Evolutionary conservation across 2,888 invertebrate genomes (phyloP).

Genomic region (Caenorhabditis sinica): DNA sequence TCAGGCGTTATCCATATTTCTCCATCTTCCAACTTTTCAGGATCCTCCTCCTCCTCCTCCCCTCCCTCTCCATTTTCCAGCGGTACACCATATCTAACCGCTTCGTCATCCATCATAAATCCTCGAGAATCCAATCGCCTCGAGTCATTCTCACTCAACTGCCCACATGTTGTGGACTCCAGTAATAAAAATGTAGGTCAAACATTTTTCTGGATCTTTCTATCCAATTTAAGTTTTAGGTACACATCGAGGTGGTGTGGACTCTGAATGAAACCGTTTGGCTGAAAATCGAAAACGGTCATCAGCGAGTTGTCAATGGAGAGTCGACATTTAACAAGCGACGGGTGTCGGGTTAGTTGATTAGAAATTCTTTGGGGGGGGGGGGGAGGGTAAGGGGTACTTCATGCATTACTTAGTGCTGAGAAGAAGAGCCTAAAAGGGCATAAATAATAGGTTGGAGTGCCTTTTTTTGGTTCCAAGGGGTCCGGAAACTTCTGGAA

Average conservation of each 20-base stretch:
- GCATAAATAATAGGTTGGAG: conserved; percentile 37
- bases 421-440: conserved; percentile 9
- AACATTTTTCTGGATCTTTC: not conserved
- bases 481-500: no score
- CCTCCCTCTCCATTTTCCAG: no score
- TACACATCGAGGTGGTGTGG: conserved; percentile 73
- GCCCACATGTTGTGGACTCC: conserved; percentile 76
- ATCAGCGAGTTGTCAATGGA: conserved; percentile 64
- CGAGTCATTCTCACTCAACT: conserved; percentile 75
- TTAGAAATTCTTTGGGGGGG: conserved; percentile 18
- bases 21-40: conserved; percentile 3
- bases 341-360: conserved; percentile 70
- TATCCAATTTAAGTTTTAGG: conserved; percentile 24
- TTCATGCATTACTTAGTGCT: conserved; percentile 51
- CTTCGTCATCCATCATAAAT: conserved; percentile 55
- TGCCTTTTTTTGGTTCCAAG: not conserved
- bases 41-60: not conserved
- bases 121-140: conserved; percentile 47
- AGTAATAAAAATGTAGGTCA: conserved; percentile 67
- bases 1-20: no score
- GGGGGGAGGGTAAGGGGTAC: not conserved
- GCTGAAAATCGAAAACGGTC: conserved; percentile 76
- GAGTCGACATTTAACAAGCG: conserved; percentile 72
- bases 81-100: conserved; percentile 41
- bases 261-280: conserved; percentile 75